Percentiles rank a stretch among this genome's conserved stretches.
These are phyloP conservation scores for Uropsilus gracilis DNA, from an alignment of 2,113 vertebrate genomes.

Conservation along the genomic window DNA sequence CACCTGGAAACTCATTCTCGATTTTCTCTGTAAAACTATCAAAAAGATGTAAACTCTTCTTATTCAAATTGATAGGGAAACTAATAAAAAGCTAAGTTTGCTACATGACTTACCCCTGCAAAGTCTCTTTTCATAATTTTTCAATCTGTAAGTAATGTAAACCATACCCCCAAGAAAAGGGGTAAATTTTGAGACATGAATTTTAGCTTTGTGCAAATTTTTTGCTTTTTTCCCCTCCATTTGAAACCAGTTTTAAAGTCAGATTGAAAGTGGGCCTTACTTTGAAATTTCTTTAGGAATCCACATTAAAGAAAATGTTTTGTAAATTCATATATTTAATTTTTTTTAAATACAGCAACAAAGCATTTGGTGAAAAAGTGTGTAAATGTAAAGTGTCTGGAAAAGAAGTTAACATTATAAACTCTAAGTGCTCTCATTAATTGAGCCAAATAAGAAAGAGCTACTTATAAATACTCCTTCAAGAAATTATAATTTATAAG, in stretches of 20 bases:
- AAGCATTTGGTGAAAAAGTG: not conserved
- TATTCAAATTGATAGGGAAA: not conserved
- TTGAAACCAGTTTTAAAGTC: not conserved
- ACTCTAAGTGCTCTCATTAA: not conserved
- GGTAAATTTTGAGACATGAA: not conserved
- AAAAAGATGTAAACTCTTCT: not conserved
- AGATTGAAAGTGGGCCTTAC: slow-evolving; percentile 12
- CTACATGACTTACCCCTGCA: not conserved
- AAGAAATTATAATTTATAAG: slow-evolving; percentile 23
- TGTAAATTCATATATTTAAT: not conserved
- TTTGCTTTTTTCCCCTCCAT: not conserved
- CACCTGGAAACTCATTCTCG: not conserved
- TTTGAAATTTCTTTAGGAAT: slow-evolving; percentile 2
- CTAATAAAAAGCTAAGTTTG: not conserved
- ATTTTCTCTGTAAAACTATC: not conserved
- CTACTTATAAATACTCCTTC: not conserved
- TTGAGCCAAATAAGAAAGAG: slow-evolving; percentile 4
- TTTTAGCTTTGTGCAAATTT: not conserved
- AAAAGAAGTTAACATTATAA: not conserved
- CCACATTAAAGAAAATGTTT: slow-evolving; percentile 1
- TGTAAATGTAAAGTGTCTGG: not conserved
- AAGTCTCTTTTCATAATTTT: not conserved
- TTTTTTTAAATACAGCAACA: not conserved
- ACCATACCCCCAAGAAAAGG: not conserved
- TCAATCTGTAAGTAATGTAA: not conserved